Conservation (phyloP, 2,888 invertebrate species). For the Polymixis flavicincta region DNA sequence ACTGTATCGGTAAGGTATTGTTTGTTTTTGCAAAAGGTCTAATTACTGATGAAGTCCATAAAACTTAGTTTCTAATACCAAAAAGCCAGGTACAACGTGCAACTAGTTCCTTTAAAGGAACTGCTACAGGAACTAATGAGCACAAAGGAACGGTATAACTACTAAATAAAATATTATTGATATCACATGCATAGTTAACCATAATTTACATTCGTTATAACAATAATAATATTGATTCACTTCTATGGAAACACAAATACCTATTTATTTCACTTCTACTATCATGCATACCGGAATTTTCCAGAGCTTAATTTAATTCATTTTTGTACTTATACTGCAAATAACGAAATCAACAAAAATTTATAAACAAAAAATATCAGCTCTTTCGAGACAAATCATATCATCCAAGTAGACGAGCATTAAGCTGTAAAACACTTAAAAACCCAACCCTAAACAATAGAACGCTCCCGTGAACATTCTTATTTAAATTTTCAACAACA, state of each 20-base stretch:
- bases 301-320: background rate
- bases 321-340: background rate
- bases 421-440: conserved; percentile 39
- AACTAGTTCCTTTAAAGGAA: too few species aligned
- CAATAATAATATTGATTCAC: background rate
- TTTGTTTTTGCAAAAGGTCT: background rate
- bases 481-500: conserved; percentile 57
- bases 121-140: background rate
- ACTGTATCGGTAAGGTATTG: background rate
- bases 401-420: conserved; percentile 19
- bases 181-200: background rate
- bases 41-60: background rate
- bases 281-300: background rate
- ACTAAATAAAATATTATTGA: background rate
- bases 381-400: background rate
- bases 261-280: background rate
- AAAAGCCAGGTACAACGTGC: background rate
- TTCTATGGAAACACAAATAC: conserved; percentile 4
- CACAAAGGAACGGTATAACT: background rate
- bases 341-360: background rate
- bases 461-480: conserved; percentile 44
- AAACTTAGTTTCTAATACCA: background rate
- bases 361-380: background rate
- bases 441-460: conserved; percentile 17
- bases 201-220: background rate